Evolutionary conservation across 2,797 vertebrate species (phyloP).

Genomic region (Sebastes steindachneri): DNA sequence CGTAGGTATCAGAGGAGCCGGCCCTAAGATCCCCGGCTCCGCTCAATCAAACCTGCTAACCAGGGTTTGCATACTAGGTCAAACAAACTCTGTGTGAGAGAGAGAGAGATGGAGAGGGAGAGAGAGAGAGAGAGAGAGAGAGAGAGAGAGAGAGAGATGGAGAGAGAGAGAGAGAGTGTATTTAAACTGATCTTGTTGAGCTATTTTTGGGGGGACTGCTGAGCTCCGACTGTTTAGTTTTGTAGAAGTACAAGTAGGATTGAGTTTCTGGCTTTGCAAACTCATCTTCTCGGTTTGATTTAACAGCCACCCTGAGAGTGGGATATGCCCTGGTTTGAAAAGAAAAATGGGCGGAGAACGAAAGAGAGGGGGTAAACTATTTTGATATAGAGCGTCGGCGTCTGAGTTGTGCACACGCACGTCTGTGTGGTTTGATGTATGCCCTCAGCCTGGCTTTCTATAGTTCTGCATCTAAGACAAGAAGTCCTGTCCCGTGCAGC

Average conservation of each 20-base stretch:
- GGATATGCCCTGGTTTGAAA: slow-evolving; percentile 60
- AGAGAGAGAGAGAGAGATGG: not conserved
- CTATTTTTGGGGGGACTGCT: not conserved
- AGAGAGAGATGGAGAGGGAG: not conserved
- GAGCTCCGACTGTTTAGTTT: slow-evolving; percentile 41
- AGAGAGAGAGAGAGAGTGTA: slow-evolving; percentile 21
- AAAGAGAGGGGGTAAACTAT: slow-evolving; percentile 54
- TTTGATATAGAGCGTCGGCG: slow-evolving; percentile 57
- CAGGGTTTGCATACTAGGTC: slow-evolving; percentile 67
- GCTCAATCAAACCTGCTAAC: slow-evolving; percentile 77
- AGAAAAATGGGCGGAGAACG: slow-evolving; percentile 46
- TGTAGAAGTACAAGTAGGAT: slow-evolving; percentile 13
- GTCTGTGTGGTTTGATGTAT: slow-evolving; percentile 61
- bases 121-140: slow-evolving; percentile 1
- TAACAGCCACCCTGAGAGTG: slow-evolving; percentile 52
- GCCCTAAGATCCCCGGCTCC: slow-evolving; percentile 73
- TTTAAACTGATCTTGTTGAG: slow-evolving; percentile 38
- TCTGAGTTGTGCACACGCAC: slow-evolving; percentile 24
- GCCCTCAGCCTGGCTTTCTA: slow-evolving; percentile 39
- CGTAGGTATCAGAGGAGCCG: slow-evolving; percentile 79
- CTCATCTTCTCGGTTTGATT: slow-evolving; percentile 63
- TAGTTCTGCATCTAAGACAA: slow-evolving; percentile 52
- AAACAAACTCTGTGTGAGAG: slow-evolving; percentile 55
- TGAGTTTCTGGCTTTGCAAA: slow-evolving; percentile 58
- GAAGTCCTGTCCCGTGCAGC: slow-evolving; percentile 56